phyloP scores from a whole-genome alignment of 1,140 invertebrate genomes.

The Acyrthosiphon pisum region DNA sequence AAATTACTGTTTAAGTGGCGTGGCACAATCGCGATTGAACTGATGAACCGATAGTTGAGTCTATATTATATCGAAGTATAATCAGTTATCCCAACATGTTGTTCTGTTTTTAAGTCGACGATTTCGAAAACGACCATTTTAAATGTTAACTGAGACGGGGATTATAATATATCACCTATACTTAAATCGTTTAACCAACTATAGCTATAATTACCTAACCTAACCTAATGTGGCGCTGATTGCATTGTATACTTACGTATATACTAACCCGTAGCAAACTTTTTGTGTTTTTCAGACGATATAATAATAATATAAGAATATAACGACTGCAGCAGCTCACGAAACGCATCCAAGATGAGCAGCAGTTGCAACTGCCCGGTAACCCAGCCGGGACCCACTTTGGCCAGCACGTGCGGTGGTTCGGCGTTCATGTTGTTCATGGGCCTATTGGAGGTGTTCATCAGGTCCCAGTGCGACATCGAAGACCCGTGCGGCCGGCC shows the following conservation, averaged over 20 bases:
- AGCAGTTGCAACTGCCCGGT: constrained; percentile 75
- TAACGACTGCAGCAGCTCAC: not conserved
- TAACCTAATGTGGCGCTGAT: no score
- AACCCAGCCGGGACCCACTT: constrained; percentile 76
- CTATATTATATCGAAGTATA: no score
- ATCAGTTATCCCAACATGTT: no score
- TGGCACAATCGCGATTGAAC: no score
- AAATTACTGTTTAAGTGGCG: no score
- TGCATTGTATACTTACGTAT: no score
- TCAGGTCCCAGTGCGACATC: constrained; percentile 81
- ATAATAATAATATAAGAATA: not conserved
- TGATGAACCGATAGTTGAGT: no score
- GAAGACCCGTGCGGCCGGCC: constrained; percentile 82
- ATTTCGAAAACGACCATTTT: no score
- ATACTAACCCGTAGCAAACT: not conserved
- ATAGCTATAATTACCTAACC: no score
- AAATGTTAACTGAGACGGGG: no score
- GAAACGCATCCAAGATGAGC: not conserved
- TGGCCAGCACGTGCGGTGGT: constrained; percentile 81
- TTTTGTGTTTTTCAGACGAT: not conserved
- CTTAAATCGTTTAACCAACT: no score
- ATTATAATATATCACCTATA: not conserved
- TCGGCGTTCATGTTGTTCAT: constrained; percentile 85
- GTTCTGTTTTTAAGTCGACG: no score
- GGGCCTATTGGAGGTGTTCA: constrained; percentile 82